Conservation (phyloP, 1,140 invertebrate species). For the Brachionus sp. region DNA sequence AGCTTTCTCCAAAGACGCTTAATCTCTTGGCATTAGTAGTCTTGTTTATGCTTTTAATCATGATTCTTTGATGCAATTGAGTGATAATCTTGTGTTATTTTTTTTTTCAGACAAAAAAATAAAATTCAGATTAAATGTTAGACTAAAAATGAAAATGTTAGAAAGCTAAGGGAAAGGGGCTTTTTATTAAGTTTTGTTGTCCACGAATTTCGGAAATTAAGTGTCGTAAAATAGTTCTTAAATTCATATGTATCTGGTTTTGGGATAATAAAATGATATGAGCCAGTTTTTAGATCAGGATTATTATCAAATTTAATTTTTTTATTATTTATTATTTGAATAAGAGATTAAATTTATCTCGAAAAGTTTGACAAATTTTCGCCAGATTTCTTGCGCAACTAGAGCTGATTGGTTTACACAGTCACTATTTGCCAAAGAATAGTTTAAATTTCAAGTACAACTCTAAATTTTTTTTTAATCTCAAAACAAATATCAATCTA, state of each 20-base stretch:
- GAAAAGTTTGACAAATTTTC: neutral
- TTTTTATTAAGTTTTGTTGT: neutral
- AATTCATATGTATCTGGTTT: neutral
- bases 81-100: neutral
- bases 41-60: neutral
- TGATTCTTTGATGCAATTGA: neutral
- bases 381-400: neutral
- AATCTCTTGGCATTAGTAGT: neutral
- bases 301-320: neutral
- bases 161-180: neutral
- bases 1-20: neutral
- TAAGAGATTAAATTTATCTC: constrained; percentile 4
- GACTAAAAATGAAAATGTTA: neutral
- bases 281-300: constrained; percentile 5
- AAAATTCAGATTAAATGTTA: neutral
- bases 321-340: constrained; percentile 22
- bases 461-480: constrained; percentile 22
- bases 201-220: neutral
- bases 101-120: neutral
- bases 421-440: neutral
- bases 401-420: neutral
- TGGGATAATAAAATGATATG: constrained; percentile 26
- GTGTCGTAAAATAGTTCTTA: constrained; percentile 9
- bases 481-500: constrained; percentile 42
- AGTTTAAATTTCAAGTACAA: constrained; percentile 43